phyloP scores from a whole-genome alignment of 1,140 invertebrate species.

The Oedothorax gibbosus region DNA sequence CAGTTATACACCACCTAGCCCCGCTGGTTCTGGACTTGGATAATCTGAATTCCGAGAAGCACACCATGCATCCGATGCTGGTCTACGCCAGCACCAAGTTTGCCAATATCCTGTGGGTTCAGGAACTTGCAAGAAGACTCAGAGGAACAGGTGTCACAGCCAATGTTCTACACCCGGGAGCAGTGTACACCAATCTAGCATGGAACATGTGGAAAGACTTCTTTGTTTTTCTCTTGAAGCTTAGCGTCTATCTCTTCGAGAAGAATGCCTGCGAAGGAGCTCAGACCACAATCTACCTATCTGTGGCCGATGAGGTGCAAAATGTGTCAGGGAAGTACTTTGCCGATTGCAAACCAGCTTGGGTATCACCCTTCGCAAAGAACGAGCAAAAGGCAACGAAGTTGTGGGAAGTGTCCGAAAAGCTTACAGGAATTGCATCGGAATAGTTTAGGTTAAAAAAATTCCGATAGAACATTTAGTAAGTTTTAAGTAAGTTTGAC shows the following conservation, averaged over 20 bases:
- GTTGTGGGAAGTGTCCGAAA: slow-evolving; percentile 75
- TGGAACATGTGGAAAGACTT: slow-evolving; percentile 35
- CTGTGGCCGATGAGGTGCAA: slow-evolving; percentile 72
- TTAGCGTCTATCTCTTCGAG: slow-evolving; percentile 81
- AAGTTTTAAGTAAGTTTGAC: too few species aligned
- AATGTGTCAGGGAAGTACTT: slow-evolving; percentile 67
- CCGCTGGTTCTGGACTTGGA: slow-evolving; percentile 73
- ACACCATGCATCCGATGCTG: slow-evolving; percentile 76
- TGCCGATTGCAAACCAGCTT: slow-evolving; percentile 72
- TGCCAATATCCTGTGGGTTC: slow-evolving; percentile 88
- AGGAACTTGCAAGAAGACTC: slow-evolving; percentile 81
- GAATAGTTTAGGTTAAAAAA: too few species aligned
- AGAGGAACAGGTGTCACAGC: slow-evolving; percentile 76
- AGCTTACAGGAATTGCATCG: slow-evolving; percentile 8
- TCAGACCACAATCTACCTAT: slow-evolving; percentile 79
- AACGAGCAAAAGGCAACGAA: slow-evolving; percentile 76
- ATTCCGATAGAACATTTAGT: too few species aligned
- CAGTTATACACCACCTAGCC: slow-evolving; percentile 78
- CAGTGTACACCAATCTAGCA: slow-evolving; percentile 66
- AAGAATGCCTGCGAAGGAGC: slow-evolving; percentile 80
- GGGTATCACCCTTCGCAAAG: slow-evolving; percentile 70
- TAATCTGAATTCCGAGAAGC: slow-evolving; percentile 70
- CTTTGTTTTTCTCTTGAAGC: slow-evolving; percentile 74
- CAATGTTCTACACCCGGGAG: slow-evolving; percentile 68
- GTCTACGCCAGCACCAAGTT: slow-evolving; percentile 90